Evolutionary conservation across 53 echinoderm and acorn worm species (phyloP), one percentile per base, ranked within the genome.

Genomic region (Crossaster papposus): DNA sequence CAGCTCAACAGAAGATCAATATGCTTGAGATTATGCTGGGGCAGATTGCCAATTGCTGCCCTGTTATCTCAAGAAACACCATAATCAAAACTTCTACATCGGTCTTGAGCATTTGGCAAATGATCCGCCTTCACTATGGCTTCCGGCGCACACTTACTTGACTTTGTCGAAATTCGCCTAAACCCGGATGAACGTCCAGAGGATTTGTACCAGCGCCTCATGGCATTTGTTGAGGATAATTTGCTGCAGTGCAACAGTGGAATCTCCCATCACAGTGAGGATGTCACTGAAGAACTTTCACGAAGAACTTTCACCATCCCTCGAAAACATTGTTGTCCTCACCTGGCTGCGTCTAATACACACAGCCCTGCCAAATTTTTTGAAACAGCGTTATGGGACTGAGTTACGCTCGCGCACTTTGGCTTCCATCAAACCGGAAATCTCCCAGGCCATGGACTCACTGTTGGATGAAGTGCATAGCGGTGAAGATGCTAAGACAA

Each of bases 221-320:
- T 80, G 85, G 88, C 91, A 1, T 93, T 93, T 75, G 77, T 93
- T 1, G 91, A 93, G 76, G 93, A 91, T n/a, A 88, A 72, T 35
- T 20, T 91, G 2, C 64, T 76, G 15, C 54, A 32, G 2, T 17
- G 23, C 63, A 81, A 68, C 20, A 34, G 78, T 31, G 70, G 63
- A 17, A 84, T 93, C 29, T 77, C 89, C 22, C 94, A 91, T 30
- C 91, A 80, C 74, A 89, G 91, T 22, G n/a, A 83, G 23, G 20
- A 50, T 0, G 65, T 93, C 30, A 34, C 81, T 51, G 93, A 88
- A 29, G 88, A 91, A n/a, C n/a, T n/a, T n/a, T n/a, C n/a, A n/a
- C n/a, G n/a, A n/a, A n/a, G n/a, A n/a, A n/a, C n/a, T n/a, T n/a
- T n/a, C n/a, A n/a, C n/a, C n/a, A n/a, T n/a, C n/a, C n/a, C n/a